Evolutionary conservation across 2,797 vertebrate species (phyloP), one percentile per base, ranked within the genome.

Genomic region (Emys orbicularis): DNA sequence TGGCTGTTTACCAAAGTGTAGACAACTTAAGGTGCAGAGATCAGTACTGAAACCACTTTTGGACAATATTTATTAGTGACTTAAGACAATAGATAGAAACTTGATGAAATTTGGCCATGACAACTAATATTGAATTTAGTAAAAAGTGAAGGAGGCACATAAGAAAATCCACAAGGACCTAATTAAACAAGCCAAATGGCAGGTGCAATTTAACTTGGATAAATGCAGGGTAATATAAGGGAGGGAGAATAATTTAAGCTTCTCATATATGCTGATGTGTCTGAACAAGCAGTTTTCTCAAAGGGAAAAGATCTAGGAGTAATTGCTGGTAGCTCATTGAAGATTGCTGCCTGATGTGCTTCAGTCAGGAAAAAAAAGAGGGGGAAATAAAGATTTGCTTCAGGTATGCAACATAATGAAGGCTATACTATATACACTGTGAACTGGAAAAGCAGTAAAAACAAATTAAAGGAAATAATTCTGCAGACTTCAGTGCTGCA

Each of bases 401-500:
- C 44, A 76, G 13, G 68, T 92, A 87, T 61, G 31, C 34, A 74
- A 81, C 68, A 44, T 86, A 94, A 90, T 80, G 47, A 90, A 94
- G 88, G 21, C 41, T 85, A 3, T 25, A 80, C 12, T 83, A 85
- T 16, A 86, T 23, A 47, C 18, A 88, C 25, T n/a, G 52, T 9
- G 25, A 93, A 76, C 68, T 47, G 80, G 44, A 86, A 86, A 91
- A 89, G 54, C 81, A 23, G 74, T 86, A 88, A 88, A 61, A 94
- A 83, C 1, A 25, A 95, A 84, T 47, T 19, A 79, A 93, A 93
- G 34, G 80, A 95, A 97, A 89, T 81, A 94, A 94, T 92, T 83
- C 74, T 87, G 57, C 47, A 83, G 47, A 94, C 92, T 90, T 87
- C 87, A 87, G 21, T 50, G 5, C 47, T 92, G 81, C 34, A 72